Conservation (phyloP, 2,797 vertebrate genomes). For the Bothrops alternatus region DNA sequence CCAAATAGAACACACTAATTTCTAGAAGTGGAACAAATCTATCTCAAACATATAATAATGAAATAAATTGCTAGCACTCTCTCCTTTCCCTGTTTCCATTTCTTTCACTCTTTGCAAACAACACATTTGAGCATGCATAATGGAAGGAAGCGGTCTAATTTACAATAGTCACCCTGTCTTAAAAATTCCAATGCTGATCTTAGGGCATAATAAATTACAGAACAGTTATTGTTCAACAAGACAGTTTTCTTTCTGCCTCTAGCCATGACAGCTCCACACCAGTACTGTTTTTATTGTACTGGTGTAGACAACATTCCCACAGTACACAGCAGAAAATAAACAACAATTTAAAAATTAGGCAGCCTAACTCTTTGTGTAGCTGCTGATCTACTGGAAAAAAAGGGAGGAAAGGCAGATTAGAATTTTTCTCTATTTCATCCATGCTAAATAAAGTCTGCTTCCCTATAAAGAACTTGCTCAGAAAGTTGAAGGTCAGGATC, state of each 20-base stretch:
- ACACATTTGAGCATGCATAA: background rate
- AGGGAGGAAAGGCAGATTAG: background rate
- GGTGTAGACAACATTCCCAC: background rate
- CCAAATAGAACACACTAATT: background rate
- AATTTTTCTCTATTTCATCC: background rate
- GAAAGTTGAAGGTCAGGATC: background rate
- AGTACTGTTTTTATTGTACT: background rate
- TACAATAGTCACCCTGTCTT: background rate
- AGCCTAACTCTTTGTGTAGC: background rate
- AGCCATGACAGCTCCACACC: background rate
- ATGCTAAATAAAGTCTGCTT: background rate
- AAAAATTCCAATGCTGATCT: background rate
- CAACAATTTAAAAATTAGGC: background rate
- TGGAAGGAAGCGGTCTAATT: background rate
- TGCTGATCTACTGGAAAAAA: background rate
- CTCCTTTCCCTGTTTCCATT: background rate
- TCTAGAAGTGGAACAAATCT: background rate
- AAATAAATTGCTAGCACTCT: background rate
- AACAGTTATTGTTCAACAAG: background rate
- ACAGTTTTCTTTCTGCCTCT: background rate
- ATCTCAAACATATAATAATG: background rate
- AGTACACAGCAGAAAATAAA: background rate
- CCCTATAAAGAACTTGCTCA: background rate
- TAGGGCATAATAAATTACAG: background rate
- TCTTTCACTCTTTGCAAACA: background rate